A percentile compares a stretch with the other conserved stretches of the same genome.
These are phyloP conservation scores for Bradysia coprophila DNA, from an alignment of 1,140 invertebrate genomes.

Conservation along the genomic window DNA sequence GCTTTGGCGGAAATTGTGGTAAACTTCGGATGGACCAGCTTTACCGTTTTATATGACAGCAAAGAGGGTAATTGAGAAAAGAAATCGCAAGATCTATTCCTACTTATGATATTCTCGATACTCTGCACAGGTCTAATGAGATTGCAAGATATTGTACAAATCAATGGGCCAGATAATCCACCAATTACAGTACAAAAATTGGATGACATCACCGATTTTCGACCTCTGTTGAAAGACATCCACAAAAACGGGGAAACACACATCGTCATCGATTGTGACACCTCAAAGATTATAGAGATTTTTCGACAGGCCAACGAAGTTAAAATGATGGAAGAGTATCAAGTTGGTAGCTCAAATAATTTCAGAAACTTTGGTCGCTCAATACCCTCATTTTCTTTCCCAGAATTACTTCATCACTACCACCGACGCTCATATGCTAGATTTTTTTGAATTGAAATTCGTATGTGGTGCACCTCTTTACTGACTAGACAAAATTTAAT, in stretches of 20 bases:
- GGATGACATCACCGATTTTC: constrained; percentile 37
- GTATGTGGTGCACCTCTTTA: too few relatives aligned
- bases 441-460: constrained; percentile 41
- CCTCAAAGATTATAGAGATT: constrained; percentile 41
- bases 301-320: constrained; percentile 63
- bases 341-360: constrained; percentile 8
- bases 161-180: constrained; percentile 31
- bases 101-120: too few relatives aligned
- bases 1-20: constrained; percentile 52
- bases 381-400: too few relatives aligned
- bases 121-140: constrained; percentile 51
- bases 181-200: constrained; percentile 41
- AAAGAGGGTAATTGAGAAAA: constrained; percentile 29
- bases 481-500: too few relatives aligned
- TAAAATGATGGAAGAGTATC: constrained; percentile 60
- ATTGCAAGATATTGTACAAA: constrained; percentile 64
- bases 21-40: constrained; percentile 58
- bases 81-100: too few relatives aligned
- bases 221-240: constrained; percentile 63
- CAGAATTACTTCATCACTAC: constrained; percentile 32
- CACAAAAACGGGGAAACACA: constrained; percentile 45
- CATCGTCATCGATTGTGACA: constrained; percentile 60
- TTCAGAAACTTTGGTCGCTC: too few relatives aligned
- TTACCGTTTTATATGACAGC: constrained; percentile 68
- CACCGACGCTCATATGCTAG: constrained; percentile 50